Evolutionary conservation across 35 echinoderm and acorn worm species (phyloP), one percentile per base, ranked within the genome.

Genomic region (Ophiothrix spiculata): DNA sequence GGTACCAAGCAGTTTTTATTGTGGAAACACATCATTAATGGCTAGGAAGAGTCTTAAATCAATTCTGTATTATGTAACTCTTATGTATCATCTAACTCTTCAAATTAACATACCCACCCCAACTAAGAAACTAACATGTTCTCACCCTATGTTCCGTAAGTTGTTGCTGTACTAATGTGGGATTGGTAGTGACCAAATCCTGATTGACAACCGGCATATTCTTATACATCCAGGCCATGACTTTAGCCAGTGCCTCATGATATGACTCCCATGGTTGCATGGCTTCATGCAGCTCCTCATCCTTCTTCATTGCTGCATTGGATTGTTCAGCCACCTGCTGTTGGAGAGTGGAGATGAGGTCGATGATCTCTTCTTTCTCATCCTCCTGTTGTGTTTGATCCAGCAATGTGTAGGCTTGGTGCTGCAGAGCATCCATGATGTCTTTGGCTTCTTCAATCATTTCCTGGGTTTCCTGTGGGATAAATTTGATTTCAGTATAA

Each of bases 201-300:
- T 64, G 86, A 17, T 82, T 39, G 12, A 80, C 82, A 0, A 91
- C 60, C 38, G 74, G 73, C 25, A 32, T 77, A 40, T 84, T 85
- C 33, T 81, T 79, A 14, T 90, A 39, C 21, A 97, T 79, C 95
- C 95, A 97, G 28, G 80, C 75, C 13, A 42, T 39, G 6, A 97
- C 88, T 56, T 56, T 39, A 2, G 75, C 87, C 77, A 87, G 17
- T 19, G 85, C 85, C 40, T 89, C 81, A 54, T 91, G 95, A 46
- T 93, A 90, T 33, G 79, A 80, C 3, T 88, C 40, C 95, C 95
- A 97, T 37, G 85, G 82, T 76, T 90, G 81, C 4, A 93, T 38
- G 19, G 91, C 88, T 73, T 89, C 77, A 33, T 75, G 63, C 60
- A 97, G 79, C 76, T 85, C 86, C 32, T 83, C 74, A 64, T 77